phyloP scores from a whole-genome alignment of 2,797 vertebrate species.

The Takifugu rubripes region DNA sequence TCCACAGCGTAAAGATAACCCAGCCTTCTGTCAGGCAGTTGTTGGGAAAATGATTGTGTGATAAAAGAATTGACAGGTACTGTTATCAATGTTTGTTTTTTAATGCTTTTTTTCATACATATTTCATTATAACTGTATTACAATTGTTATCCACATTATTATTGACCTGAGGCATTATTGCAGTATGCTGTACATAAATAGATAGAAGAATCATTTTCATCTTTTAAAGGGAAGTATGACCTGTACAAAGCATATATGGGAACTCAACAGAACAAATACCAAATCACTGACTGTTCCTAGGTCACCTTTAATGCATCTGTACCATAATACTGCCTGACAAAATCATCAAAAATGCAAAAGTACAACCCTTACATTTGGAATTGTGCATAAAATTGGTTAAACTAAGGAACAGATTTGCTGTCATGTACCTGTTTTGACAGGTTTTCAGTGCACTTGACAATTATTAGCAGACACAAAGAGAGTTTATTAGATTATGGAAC shows the following conservation, averaged over 20 bases:
- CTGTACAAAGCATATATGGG: conserved; percentile 59
- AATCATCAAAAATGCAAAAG: background rate
- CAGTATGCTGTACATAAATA: conserved; percentile 76
- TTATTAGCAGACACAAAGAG: background rate
- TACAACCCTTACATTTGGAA: background rate
- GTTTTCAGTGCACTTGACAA: background rate
- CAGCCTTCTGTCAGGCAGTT: conserved; percentile 24
- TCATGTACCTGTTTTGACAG: background rate
- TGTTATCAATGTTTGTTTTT: conserved; percentile 58
- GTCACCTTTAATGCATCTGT: conserved; percentile 17
- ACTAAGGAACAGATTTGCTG: background rate
- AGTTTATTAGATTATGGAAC: background rate
- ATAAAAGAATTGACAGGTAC: conserved; percentile 73
- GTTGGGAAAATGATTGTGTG: conserved; percentile 58
- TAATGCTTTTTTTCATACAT: conserved; percentile 67
- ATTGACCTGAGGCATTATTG: conserved; percentile 70
- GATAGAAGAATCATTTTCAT: conserved; percentile 67
- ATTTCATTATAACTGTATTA: conserved; percentile 70
- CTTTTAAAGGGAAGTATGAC: conserved; percentile 71
- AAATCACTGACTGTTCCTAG: conserved; percentile 37
- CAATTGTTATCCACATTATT: conserved; percentile 71
- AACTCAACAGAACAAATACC: conserved; percentile 53
- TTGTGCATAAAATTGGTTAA: background rate
- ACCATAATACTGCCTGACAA: background rate
- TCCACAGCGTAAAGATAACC: conserved; percentile 27